These are phyloP conservation scores for Hydrochoerus hydrochaeris DNA, from an alignment of 2,113 vertebrate genomes.

Conservation along the genomic window DNA sequence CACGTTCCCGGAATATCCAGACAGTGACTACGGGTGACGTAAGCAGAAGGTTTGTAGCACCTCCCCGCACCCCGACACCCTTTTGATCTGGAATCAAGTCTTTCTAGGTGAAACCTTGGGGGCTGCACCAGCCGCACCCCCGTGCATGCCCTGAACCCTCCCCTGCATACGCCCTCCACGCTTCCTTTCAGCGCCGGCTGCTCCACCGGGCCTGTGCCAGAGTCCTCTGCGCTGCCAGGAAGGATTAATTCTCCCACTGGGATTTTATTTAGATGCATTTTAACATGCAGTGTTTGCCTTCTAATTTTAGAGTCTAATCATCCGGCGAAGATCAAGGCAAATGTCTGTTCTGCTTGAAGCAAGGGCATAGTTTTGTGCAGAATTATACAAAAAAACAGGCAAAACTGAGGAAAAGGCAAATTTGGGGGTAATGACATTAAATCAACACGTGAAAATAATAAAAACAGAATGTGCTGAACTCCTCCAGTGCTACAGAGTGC, in stretches of 20 bases:
- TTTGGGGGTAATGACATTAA: neutral
- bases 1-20: constrained; percentile 37
- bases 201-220: neutral
- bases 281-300: constrained; percentile 39
- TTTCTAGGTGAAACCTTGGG: neutral
- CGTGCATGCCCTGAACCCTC: neutral
- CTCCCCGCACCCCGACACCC: neutral
- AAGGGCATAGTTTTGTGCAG: neutral
- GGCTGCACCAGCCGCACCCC: neutral
- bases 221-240: neutral
- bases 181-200: neutral
- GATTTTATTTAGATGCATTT: constrained; percentile 50
- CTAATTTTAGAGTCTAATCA: constrained; percentile 69
- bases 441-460: neutral
- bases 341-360: neutral
- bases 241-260: neutral
- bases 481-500: accelerated
- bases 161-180: accelerated
- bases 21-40: constrained; percentile 30
- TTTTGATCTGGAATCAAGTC: neutral
- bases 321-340: constrained; percentile 24
- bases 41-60: neutral
- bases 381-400: neutral
- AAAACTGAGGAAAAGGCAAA: constrained; percentile 19
- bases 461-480: neutral